phyloP scores from a whole-genome alignment of 2,113 vertebrate species.

The Microtus ochrogaster region DNA sequence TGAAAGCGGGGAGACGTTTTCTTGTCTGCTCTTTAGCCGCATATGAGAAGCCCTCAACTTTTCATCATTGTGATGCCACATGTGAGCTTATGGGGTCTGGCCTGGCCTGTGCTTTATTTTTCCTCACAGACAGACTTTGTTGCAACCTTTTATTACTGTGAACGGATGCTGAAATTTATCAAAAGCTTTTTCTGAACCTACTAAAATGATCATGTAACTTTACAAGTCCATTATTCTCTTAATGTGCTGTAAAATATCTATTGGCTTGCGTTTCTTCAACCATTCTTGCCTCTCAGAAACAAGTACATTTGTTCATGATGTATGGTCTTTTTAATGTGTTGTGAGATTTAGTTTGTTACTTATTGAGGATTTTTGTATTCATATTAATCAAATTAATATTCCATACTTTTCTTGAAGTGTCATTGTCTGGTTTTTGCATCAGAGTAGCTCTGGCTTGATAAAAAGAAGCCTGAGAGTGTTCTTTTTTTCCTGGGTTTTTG shows the following conservation, averaged over 20 bases:
- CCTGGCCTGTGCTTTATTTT: too few relatives aligned
- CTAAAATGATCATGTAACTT: neutral
- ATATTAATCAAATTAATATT: neutral
- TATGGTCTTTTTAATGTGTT: neutral
- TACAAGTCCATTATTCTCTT: neutral
- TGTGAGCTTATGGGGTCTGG: neutral
- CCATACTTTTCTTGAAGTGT: neutral
- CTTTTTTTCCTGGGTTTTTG: neutral
- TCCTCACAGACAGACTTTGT: neutral
- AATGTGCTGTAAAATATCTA: neutral
- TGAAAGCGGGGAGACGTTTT: neutral
- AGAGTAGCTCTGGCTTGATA: conserved; percentile 2
- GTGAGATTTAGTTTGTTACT: neutral
- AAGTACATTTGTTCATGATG: neutral
- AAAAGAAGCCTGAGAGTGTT: neutral
- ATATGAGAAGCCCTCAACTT: neutral
- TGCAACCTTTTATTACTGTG: neutral
- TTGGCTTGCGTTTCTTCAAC: neutral
- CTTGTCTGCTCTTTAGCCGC: neutral
- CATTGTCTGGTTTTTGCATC: neutral
- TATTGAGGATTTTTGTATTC: neutral
- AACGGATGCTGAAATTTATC: neutral
- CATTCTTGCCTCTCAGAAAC: neutral
- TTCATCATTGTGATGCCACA: neutral
- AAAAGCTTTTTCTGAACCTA: neutral